These are phyloP conservation scores for Cerastis rubricosa DNA, from an alignment of 2,888 invertebrate genomes.

Conservation along the genomic window DNA sequence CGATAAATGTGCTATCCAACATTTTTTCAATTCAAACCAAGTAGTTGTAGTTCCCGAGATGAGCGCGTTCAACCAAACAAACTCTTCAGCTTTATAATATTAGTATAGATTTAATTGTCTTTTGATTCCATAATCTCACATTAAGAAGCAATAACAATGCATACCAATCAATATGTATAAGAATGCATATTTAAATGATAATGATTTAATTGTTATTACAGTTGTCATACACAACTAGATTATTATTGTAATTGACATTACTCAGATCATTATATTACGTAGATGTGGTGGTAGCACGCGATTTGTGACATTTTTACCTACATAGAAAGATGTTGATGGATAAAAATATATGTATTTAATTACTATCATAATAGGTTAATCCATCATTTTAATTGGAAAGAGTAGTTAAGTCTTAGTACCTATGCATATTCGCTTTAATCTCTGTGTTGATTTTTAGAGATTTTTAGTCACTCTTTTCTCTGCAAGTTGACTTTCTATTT, in stretches of 20 bases:
- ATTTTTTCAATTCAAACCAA: no score
- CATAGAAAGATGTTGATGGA: not conserved
- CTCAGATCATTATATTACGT: constrained; percentile 22
- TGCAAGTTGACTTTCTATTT: not conserved
- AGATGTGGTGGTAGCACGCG: constrained; percentile 13
- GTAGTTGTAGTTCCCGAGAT: no score
- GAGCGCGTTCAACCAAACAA: no score
- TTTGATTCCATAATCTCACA: not conserved
- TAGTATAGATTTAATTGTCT: not conserved
- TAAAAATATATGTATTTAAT: not conserved
- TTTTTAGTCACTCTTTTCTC: not conserved
- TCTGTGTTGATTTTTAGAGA: not conserved
- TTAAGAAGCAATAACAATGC: constrained; percentile 21
- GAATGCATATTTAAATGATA: constrained; percentile 27
- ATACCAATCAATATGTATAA: constrained; percentile 30
- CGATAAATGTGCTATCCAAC: no score
- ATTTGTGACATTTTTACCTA: constrained; percentile 15
- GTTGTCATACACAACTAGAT: constrained; percentile 14
- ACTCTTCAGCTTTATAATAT: no score
- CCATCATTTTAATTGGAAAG: not conserved
- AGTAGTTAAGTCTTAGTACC: not conserved
- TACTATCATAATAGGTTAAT: not conserved
- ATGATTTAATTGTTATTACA: constrained; percentile 34
- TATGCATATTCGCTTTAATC: not conserved
- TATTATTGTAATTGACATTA: constrained; percentile 34